Evolutionary conservation across 2,113 vertebrate genomes (phyloP), one percentile per base, ranked within the genome.

Genomic region (Chauna torquata): DNA sequence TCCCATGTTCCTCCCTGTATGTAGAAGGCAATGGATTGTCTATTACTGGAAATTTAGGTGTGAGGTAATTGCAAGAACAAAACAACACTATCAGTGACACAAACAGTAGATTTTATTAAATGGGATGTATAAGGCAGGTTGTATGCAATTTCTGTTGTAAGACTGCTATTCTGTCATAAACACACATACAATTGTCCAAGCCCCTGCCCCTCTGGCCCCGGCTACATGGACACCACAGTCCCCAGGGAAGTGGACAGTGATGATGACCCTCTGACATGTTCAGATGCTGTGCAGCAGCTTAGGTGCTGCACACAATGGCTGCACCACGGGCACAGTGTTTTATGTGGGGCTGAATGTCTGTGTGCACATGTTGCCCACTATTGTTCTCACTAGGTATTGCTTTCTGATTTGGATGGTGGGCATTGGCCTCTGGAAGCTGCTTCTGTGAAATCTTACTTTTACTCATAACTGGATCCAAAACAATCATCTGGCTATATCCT

Each of bases 1-100:
- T 55, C 3, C 40, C 6, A 3, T 12, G 16, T 54, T 55, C 0
- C 0, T 44, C 17, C 14, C 6, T 70, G 6, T 13, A 9, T 49
- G 32, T 54, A 36, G 85, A 82, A 88, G 50, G 20, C 10, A 61
- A 13, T 15, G 57, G 4, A 44, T 44, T 77, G 9, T 50, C 68
- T 38, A 15, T 22, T 20, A 52, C 34, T 70, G 30, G 6, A 55
- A 16, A 50, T 77, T 38, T 32, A 28, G 45, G 7, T 18, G 16
- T 65, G 45, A 75, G 28, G 14, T 65, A 65, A 38, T 8, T 25
- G 22, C 13, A 44, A n/a, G 50, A 79, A 30, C 12, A 70, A 59
- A 55, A 15, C 15, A 4, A 50, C 32, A 24, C 15, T 11, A 28
- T 22, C 36, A 52, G 24, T 40, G 36, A 52, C 27, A 32, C 3